Evolutionary conservation across 2,797 vertebrate species (phyloP).

Genomic region (Periparus ater): DNA sequence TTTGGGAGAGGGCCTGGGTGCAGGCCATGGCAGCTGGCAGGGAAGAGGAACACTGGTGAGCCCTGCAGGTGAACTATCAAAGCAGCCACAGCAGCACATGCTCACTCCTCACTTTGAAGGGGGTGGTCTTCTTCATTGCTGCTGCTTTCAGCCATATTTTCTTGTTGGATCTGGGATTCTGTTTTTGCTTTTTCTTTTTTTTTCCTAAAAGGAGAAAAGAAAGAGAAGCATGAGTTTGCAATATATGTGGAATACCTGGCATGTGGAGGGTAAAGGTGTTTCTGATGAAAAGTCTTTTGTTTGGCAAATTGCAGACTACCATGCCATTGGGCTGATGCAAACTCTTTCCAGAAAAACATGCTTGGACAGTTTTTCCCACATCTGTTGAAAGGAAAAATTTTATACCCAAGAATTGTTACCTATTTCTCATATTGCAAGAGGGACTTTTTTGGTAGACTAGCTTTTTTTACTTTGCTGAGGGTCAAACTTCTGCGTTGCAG

Average conservation of each 20-base stretch:
- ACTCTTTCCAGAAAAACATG: neutral
- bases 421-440: neutral
- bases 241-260: neutral
- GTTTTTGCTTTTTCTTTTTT: accelerated
- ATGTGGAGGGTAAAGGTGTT: neutral
- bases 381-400: neutral
- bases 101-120: neutral
- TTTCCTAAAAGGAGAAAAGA: neutral
- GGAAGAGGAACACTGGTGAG: neutral
- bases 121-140: neutral
- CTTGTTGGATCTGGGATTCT: neutral
- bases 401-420: neutral
- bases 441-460: neutral
- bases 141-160: neutral
- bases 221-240: neutral
- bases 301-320: neutral
- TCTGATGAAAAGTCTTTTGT: neutral
- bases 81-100: neutral
- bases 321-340: neutral
- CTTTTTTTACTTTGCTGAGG: neutral
- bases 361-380: neutral
- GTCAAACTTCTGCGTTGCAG: neutral
- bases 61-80: neutral
- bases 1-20: neutral
- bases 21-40: neutral